Evolutionary conservation across 1,140 invertebrate genomes (phyloP).

Genomic region (Aradophagus sp.): DNA sequence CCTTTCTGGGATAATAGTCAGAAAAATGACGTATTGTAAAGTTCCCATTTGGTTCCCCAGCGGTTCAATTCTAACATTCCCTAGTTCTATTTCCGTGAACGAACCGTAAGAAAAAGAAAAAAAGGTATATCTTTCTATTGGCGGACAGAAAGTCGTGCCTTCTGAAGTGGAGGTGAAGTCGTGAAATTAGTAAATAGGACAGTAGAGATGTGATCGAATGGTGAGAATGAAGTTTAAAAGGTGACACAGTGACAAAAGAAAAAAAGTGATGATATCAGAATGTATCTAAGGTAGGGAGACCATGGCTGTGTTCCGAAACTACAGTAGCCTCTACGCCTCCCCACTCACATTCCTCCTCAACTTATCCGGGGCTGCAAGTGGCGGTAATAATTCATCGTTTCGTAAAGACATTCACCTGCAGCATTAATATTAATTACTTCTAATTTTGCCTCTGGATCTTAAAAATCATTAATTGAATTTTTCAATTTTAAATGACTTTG

Average conservation of each 20-base stretch:
- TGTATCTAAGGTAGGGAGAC: conserved; percentile 80
- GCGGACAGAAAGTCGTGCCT: conserved; percentile 17
- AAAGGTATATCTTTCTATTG: too few relatives aligned
- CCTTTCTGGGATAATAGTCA: too few relatives aligned
- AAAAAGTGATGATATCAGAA: conserved; percentile 70
- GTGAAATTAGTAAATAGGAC: conserved; percentile 29
- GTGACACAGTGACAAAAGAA: conserved; percentile 49
- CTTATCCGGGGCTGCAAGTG: too few relatives aligned
- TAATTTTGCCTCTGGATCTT: too few relatives aligned
- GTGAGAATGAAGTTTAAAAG: conserved; percentile 35
- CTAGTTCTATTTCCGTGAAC: background rate
- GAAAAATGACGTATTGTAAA: too few relatives aligned
- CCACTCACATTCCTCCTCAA: conserved; percentile 73
- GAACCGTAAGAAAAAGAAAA: too few relatives aligned
- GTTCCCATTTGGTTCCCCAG: conserved; percentile 18
- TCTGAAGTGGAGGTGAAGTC: conserved; percentile 17
- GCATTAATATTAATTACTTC: too few relatives aligned
- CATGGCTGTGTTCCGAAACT: conserved; percentile 81
- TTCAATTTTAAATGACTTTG: too few relatives aligned
- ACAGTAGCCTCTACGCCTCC: conserved; percentile 76
- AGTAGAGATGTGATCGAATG: conserved; percentile 17
- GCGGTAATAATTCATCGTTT: too few relatives aligned
- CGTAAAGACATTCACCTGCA: too few relatives aligned
- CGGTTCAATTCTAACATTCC: conserved; percentile 8
- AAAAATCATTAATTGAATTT: too few relatives aligned